A percentile compares a stretch with the other conserved stretches of the same genome.
These are phyloP conservation scores for Pangasianodon gigas DNA, from an alignment of 2,113 vertebrate species.

Conservation along the genomic window DNA sequence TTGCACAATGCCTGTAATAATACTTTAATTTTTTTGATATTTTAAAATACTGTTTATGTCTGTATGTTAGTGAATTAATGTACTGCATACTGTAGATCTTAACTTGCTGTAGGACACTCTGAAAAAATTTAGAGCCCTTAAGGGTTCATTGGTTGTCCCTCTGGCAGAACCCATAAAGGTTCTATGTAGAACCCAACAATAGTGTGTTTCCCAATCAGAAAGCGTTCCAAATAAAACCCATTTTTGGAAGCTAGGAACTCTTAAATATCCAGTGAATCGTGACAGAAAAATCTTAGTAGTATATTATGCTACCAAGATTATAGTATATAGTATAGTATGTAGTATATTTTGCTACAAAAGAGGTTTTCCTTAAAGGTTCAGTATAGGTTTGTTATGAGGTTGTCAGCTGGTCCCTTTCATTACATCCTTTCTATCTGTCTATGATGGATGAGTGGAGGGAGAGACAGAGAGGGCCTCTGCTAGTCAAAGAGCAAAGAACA, in stretches of 20 bases:
- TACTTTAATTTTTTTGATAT: neutral
- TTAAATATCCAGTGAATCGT: neutral
- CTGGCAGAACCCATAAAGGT: neutral
- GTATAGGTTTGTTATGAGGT: neutral
- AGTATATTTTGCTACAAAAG: neutral
- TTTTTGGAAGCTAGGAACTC: neutral
- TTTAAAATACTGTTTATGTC: neutral
- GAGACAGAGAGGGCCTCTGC: conserved; percentile 61
- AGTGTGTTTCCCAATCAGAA: neutral
- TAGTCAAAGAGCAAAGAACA: conserved; percentile 47
- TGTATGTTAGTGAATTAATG: neutral
- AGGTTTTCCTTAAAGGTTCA: neutral
- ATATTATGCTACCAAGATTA: neutral
- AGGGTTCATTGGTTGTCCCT: neutral
- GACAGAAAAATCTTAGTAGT: neutral
- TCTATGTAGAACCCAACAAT: neutral
- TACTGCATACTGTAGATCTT: neutral
- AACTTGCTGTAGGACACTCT: neutral
- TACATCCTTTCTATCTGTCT: conserved; percentile 81
- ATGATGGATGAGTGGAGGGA: conserved; percentile 91
- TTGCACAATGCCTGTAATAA: neutral
- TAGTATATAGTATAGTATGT: neutral
- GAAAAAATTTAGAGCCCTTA: neutral
- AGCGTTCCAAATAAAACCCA: neutral
- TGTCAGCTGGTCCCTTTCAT: neutral